Percentiles rank a stretch among this genome's conserved stretches.
These are phyloP conservation scores for Ramazzottius varieornatus DNA, from an alignment of 2,888 invertebrate species.

Conservation along the genomic window DNA sequence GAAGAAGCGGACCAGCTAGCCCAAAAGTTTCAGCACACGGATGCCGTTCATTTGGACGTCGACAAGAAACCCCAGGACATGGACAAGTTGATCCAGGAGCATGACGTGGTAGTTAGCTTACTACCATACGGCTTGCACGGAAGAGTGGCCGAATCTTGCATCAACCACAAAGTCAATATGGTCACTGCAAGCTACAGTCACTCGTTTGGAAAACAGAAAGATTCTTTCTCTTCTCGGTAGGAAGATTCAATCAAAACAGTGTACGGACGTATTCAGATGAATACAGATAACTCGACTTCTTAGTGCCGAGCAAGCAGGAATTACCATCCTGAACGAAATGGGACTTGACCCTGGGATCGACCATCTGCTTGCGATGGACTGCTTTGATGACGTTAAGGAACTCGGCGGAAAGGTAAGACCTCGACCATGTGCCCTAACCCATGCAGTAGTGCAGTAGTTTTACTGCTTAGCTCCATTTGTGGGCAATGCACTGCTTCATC, in stretches of 20 bases:
- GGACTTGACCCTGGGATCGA: slow-evolving; percentile 97
- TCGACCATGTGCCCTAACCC: not conserved
- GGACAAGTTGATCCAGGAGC: slow-evolving; percentile 39
- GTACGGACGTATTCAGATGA: no score
- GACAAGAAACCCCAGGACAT: slow-evolving; percentile 39
- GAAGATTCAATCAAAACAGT: no score
- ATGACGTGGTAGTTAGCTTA: slow-evolving; percentile 45
- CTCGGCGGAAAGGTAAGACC: slow-evolving; percentile 45
- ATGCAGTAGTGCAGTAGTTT: not conserved
- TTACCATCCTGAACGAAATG: slow-evolving; percentile 82
- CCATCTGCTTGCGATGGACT: slow-evolving; percentile 81
- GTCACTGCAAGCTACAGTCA: slow-evolving; percentile 86
- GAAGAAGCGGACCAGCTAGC: slow-evolving; percentile 66
- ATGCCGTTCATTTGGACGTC: slow-evolving; percentile 55
- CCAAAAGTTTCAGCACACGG: slow-evolving; percentile 35
- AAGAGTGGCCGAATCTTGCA: slow-evolving; percentile 53
- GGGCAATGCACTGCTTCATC: not conserved
- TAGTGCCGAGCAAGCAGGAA: slow-evolving; percentile 58
- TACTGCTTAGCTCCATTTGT: no score
- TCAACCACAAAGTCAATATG: slow-evolving; percentile 59
- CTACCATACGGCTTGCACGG: slow-evolving; percentile 73
- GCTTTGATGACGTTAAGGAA: slow-evolving; percentile 57
- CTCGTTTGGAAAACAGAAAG: slow-evolving; percentile 16
- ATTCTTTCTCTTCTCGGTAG: no score
- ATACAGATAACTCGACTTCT: no score